A percentile compares a stretch with the other conserved stretches of the same genome.
Evolutionary conservation across 2,797 vertebrate species (phyloP).

Genomic region (Darevskia mixta): DNA sequence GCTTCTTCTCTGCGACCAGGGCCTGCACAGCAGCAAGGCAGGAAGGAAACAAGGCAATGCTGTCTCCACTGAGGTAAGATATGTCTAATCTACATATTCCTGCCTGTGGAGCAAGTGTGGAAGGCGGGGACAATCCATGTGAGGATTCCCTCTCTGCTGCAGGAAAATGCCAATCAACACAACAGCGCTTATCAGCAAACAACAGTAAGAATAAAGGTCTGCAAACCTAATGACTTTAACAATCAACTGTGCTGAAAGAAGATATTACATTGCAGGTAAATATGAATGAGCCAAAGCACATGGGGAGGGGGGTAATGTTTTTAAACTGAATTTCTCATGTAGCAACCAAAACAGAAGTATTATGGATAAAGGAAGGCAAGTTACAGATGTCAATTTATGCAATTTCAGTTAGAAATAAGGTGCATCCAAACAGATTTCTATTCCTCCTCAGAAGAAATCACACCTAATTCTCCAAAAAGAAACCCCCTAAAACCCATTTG

Average conservation of each 20-base stretch:
- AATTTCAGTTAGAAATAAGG: not conserved
- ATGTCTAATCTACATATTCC: no score
- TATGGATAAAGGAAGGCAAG: not conserved
- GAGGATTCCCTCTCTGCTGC: no score
- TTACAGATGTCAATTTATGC: not conserved
- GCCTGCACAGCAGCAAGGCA: no score
- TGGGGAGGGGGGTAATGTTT: not conserved
- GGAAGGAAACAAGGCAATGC: no score
- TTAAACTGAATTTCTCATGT: not conserved
- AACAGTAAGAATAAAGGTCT: not conserved
- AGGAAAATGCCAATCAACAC: not conserved
- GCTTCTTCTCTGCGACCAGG: no score
- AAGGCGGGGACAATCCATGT: no score
- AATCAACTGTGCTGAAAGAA: not conserved
- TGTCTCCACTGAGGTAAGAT: no score
- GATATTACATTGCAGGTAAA: not conserved
- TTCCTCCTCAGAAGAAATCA: not conserved
- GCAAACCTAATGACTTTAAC: not conserved
- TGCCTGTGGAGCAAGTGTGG: no score
- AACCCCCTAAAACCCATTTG: not conserved
- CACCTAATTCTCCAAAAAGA: not conserved
- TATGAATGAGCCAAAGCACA: not conserved
- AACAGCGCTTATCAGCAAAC: not conserved
- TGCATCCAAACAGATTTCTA: not conserved
- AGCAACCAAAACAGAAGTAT: not conserved